These are phyloP conservation scores for Scaptomyza flava DNA, from an alignment of 2,888 invertebrate genomes.

Conservation along the genomic window DNA sequence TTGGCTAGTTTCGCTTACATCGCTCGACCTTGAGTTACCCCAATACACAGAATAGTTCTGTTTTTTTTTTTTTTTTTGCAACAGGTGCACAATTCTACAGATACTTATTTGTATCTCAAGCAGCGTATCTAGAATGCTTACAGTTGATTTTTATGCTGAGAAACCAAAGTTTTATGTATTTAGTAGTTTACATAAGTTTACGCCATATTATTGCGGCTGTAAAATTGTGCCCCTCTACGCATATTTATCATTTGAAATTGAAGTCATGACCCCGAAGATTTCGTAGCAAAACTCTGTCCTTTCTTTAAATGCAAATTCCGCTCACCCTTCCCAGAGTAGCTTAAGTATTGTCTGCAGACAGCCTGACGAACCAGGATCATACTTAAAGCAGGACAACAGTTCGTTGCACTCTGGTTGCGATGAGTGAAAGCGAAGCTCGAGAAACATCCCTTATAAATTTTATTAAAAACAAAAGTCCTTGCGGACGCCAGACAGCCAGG, in stretches of 20 bases:
- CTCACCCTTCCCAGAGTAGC: conserved; percentile 8
- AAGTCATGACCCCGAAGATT: conserved; percentile 69
- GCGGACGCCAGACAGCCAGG: conserved; percentile 57
- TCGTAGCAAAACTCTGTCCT: conserved; percentile 21
- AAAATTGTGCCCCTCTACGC: conserved; percentile 20
- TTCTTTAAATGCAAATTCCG: conserved; percentile 42
- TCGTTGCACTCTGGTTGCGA: conserved; percentile 59
- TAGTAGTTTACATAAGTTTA: conserved; percentile 25
- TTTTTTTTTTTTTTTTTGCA: conserved; percentile 32
- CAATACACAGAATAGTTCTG: conserved; percentile 61
- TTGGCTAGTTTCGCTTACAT: conserved; percentile 16
- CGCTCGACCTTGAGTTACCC: conserved; percentile 62
- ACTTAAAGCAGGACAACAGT: conserved; percentile 55
- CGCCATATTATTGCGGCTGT: conserved; percentile 8
- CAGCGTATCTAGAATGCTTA: conserved; percentile 36
- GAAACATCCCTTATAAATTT: conserved; percentile 45
- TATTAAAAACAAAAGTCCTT: conserved; percentile 58
- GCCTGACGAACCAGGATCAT: conserved; percentile 42
- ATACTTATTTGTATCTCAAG: conserved; percentile 2
- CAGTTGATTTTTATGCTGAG: conserved; percentile 51
- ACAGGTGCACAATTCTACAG: conserved; percentile 56
- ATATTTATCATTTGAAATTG: conserved; percentile 65
- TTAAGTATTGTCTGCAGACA: conserved; percentile 37
- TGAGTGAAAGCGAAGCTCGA: conserved; percentile 19
- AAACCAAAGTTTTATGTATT: conserved; percentile 37